Evolutionary conservation across 2,888 invertebrate genomes (phyloP), one percentile per base, ranked within the genome.

Genomic region (Pediacus dermestoides): DNA sequence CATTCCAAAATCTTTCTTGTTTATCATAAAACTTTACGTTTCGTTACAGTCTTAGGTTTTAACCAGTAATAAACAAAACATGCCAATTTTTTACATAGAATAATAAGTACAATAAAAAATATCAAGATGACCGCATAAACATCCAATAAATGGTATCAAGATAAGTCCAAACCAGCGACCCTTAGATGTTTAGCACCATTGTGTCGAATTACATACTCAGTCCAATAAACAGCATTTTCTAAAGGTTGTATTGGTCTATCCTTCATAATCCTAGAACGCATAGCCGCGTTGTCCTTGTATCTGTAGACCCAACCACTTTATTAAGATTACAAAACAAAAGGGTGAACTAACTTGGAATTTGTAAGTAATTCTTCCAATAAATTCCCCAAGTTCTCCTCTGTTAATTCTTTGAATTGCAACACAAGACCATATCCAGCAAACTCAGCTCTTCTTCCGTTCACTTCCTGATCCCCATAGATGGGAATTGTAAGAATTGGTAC

Each of bases 401-500:
- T 68, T 2, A 74, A 30, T 1, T 58, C 52, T 63, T 66, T 23
- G 64, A 25, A 25, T 25, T 4, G 55, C 1, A 75, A 49, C 1
- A 47, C 55, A 2, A 67, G 44, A 0, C 68, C 74, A 51, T 64
- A 70, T 2, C 74, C 76, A 28, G 58, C 53, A 2, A 52, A 43
- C 34, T 63, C 67, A 2, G 73, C 70, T 4, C 64, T 63, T 1
- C 56, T 66, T 59, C 74, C 71, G 42, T 76, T 76, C 10, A 70
- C 44, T 35, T 67, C 64, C 52, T 77, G 76, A 57, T 77, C 76
- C 0, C 65, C 71, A 39, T 71, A 71, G 9, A 76, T 60, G 0
- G 76, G 76, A 30, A 76, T 68, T 2, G 73, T 74, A n/a, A 75
- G 51, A n/a, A 74, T 54, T 0, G 74, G 74, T 9, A 69, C 70